Conservation (phyloP, 2,797 vertebrate genomes). For the Tragelaphus oryx region DNA sequence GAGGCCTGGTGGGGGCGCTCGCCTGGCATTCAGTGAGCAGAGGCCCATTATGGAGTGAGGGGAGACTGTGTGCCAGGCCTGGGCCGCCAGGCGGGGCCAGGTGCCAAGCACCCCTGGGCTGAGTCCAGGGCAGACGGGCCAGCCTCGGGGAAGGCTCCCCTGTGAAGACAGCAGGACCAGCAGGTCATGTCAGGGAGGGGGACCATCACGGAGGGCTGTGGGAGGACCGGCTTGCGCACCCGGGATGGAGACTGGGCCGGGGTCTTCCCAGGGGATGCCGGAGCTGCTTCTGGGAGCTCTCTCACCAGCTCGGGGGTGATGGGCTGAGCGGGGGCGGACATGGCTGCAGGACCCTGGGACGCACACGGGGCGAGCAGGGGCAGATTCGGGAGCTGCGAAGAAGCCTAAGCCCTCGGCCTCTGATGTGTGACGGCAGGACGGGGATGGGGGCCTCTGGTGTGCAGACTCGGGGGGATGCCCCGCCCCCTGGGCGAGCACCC, state of each 20-base stretch:
- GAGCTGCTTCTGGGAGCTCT: background rate
- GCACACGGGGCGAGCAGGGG: accelerated
- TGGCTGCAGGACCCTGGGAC: accelerated
- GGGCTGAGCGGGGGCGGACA: accelerated
- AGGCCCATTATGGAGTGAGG: background rate
- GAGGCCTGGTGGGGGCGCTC: accelerated
- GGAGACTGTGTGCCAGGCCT: background rate
- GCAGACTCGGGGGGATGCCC: accelerated
- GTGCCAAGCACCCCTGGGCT: background rate
- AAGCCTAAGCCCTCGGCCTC: background rate
- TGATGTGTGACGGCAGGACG: accelerated
- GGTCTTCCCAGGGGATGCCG: accelerated
- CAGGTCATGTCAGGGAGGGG: background rate
- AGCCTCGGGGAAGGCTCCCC: background rate
- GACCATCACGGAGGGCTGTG: accelerated
- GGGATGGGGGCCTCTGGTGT: accelerated
- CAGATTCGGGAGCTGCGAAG: accelerated
- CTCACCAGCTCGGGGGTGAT: accelerated
- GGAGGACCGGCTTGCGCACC: accelerated
- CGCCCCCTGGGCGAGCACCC: background rate
- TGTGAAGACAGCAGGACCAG: accelerated
- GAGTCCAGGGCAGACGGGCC: accelerated
- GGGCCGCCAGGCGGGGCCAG: accelerated
- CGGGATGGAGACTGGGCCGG: accelerated
- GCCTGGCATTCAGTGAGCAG: background rate